Percentiles rank a stretch among this genome's conserved stretches.
Evolutionary conservation across 1,140 invertebrate species (phyloP).

Genomic region (Rhyacophila brunnea): DNA sequence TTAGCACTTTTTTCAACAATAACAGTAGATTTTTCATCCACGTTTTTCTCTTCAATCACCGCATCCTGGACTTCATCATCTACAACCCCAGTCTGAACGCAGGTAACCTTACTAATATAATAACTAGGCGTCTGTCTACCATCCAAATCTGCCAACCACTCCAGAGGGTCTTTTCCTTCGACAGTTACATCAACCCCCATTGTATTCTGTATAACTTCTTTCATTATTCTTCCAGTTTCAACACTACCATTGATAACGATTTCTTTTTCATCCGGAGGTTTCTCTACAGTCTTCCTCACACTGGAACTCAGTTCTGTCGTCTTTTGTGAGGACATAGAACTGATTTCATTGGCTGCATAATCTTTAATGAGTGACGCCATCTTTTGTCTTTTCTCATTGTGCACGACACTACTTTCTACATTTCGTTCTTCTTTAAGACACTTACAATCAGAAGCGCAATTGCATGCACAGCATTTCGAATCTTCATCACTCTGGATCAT

Average conservation of each 20-base stretch:
- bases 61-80: not conserved
- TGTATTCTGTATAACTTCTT: conserved; percentile 24
- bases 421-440: too few species aligned
- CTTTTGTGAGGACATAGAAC: too few species aligned
- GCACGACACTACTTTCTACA: too few species aligned
- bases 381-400: too few species aligned
- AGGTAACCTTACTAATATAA: not conserved
- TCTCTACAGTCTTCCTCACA: conserved; percentile 4
- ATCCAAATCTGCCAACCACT: conserved; percentile 38
- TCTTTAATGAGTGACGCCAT: too few species aligned
- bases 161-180: conserved; percentile 38
- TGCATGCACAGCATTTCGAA: not conserved
- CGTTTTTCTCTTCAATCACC: not conserved
- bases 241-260: not conserved
- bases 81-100: conserved; percentile 16
- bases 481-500: conserved; percentile 24
- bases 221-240: conserved; percentile 21
- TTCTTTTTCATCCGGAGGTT: conserved; percentile 12
- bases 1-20: too few species aligned
- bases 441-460: not conserved
- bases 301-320: too few species aligned
- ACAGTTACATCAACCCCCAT: conserved; percentile 38
- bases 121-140: conserved; percentile 3
- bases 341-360: too few species aligned
- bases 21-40: too few species aligned